phyloP scores from a whole-genome alignment of 1,140 invertebrate species.

The Amphibalanus amphitrite region DNA sequence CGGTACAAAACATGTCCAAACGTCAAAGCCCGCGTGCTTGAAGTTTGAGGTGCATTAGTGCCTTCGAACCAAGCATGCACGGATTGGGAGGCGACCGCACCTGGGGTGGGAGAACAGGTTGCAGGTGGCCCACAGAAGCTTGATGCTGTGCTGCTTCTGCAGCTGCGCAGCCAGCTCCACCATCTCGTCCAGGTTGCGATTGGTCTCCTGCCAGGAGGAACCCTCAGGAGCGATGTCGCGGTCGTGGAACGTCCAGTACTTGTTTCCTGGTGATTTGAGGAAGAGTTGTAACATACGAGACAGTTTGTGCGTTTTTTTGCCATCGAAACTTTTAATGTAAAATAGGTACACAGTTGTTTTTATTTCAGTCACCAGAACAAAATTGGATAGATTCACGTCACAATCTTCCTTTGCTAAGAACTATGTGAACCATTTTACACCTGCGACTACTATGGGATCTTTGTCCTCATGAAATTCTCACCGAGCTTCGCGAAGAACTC shows the following conservation, averaged over 20 bases:
- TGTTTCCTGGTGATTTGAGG: slow-evolving; percentile 26
- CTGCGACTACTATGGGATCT: not conserved
- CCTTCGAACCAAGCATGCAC: no score
- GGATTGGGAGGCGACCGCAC: no score
- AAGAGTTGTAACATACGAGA: no score
- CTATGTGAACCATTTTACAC: no score
- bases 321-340: no score
- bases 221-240: slow-evolving; percentile 32
- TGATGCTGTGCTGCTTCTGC: slow-evolving; percentile 35
- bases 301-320: no score
- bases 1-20: no score
- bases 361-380: no score
- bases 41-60: no score
- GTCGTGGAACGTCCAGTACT: slow-evolving; percentile 45
- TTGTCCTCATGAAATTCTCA: not conserved
- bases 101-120: slow-evolving; percentile 39
- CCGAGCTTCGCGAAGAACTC: slow-evolving; percentile 43
- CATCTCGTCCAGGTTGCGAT: slow-evolving; percentile 37
- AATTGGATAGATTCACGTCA: no score
- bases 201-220: slow-evolving; percentile 34
- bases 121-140: slow-evolving; percentile 42
- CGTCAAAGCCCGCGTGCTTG: no score
- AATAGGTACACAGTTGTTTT: no score
- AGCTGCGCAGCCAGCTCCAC: slow-evolving; percentile 36
- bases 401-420: slow-evolving; percentile 1